Percentiles rank a stretch among this genome's conserved stretches.
Evolutionary conservation across 2,888 invertebrate genomes (phyloP).

Genomic region (Drosophila yooni): DNA sequence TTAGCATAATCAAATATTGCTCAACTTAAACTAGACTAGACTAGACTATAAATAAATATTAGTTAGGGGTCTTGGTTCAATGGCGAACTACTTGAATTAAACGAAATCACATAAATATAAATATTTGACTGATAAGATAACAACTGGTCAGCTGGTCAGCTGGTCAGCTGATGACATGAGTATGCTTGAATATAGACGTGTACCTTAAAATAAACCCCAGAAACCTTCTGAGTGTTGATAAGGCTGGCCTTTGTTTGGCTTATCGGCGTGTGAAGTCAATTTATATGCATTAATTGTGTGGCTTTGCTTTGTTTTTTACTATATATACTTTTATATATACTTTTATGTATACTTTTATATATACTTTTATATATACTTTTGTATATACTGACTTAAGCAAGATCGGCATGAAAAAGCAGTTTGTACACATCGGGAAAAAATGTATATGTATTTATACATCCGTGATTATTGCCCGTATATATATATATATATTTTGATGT

Average conservation of each 20-base stretch:
- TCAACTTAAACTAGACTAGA: background rate
- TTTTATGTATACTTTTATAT: background rate
- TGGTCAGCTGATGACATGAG: background rate
- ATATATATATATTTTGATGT: background rate
- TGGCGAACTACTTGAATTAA: background rate
- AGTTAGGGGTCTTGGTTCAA: background rate
- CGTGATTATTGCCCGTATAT: background rate
- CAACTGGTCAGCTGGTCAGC: background rate
- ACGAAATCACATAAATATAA: background rate
- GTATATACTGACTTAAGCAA: background rate
- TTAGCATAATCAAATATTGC: background rate
- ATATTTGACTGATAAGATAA: constrained; percentile 11
- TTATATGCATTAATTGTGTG: background rate
- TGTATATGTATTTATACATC: background rate
- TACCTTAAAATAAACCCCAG: constrained; percentile 19
- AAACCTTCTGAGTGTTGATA: constrained; percentile 24
- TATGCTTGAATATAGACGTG: background rate
- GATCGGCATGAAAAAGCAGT: background rate
- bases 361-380: no score
- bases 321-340: background rate
- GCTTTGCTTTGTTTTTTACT: background rate
- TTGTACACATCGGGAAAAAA: background rate
- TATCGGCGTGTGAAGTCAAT: constrained; percentile 1
- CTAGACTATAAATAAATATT: background rate
- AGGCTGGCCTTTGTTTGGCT: constrained; percentile 12